Evolutionary conservation across 2,797 vertebrate species (phyloP).

Genomic region (Austrolebias charrua): DNA sequence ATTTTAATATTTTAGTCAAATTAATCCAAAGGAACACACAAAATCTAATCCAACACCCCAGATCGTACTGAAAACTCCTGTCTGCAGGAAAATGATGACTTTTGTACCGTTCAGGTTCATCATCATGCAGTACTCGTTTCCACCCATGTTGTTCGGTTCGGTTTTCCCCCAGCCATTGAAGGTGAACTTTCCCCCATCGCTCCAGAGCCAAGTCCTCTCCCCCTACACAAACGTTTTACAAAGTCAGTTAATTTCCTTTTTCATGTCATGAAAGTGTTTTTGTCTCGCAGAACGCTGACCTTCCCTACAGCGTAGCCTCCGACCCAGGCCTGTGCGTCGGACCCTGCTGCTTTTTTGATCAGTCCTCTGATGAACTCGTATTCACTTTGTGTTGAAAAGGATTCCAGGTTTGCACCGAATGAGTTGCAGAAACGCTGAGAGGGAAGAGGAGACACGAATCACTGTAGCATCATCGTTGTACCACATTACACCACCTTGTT

Average conservation of each 20-base stretch:
- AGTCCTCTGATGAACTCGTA: slow-evolving; percentile 1
- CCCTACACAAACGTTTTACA: background rate
- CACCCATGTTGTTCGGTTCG: background rate
- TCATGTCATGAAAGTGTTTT: background rate
- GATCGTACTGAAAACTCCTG: no score
- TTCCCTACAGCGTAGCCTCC: background rate
- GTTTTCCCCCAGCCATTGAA: fast-evolving
- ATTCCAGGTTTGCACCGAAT: background rate
- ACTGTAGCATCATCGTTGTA: no score
- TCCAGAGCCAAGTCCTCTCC: slow-evolving; percentile 4
- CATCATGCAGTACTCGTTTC: background rate
- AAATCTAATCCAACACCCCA: no score
- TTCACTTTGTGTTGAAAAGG: fast-evolving
- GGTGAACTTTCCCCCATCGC: background rate
- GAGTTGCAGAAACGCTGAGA: background rate
- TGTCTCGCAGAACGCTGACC: background rate
- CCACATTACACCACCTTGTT: no score
- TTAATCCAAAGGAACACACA: no score
- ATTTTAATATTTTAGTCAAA: no score
- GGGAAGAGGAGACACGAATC: background rate
- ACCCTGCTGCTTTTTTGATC: fast-evolving
- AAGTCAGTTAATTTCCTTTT: background rate
- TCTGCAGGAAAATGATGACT: background rate
- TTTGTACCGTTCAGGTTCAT: fast-evolving
- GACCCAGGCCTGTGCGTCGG: fast-evolving